These are phyloP conservation scores for Hyposoter didymator DNA, from an alignment of 2,888 invertebrate genomes.

Conservation along the genomic window DNA sequence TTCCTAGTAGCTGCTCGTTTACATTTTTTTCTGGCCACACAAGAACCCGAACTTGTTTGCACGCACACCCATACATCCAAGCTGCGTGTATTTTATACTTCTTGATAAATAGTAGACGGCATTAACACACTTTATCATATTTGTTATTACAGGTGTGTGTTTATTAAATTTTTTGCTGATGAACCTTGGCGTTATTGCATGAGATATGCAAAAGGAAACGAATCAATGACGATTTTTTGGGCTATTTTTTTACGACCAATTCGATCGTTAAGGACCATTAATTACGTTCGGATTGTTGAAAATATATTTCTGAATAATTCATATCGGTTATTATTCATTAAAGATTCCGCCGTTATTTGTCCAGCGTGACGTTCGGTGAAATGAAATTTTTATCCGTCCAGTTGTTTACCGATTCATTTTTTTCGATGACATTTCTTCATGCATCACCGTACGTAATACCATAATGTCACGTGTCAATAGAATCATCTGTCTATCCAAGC, in stretches of 20 bases:
- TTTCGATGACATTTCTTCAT: not conserved
- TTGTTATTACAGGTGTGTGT: conserved; percentile 50
- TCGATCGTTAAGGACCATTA: conserved; percentile 62
- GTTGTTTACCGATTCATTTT: not conserved
- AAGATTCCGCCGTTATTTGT: not conserved
- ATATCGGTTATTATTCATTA: not conserved
- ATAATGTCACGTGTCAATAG: not conserved
- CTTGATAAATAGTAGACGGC: conserved; percentile 39
- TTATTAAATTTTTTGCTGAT: conserved; percentile 64
- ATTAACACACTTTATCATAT: conserved; percentile 35
- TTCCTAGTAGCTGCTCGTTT: conserved; percentile 39
- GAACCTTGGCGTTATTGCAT: conserved; percentile 51
- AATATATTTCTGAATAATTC: conserved; percentile 29
- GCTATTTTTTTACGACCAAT: conserved; percentile 49
- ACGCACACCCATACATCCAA: not conserved
- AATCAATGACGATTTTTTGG: conserved; percentile 62
- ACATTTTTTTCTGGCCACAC: conserved; percentile 45
- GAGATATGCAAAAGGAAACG: conserved; percentile 47
- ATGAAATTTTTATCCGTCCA: not conserved
- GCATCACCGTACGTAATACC: not conserved
- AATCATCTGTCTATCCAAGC: conserved; percentile 13
- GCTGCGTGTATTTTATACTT: conserved; percentile 40
- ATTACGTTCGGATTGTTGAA: conserved; percentile 35
- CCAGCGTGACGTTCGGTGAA: not conserved
- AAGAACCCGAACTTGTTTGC: conserved; percentile 29